Evolutionary conservation across 2,888 invertebrate species (phyloP), one percentile per base, ranked within the genome.

Genomic region (Dorcus parallelipipedus): DNA sequence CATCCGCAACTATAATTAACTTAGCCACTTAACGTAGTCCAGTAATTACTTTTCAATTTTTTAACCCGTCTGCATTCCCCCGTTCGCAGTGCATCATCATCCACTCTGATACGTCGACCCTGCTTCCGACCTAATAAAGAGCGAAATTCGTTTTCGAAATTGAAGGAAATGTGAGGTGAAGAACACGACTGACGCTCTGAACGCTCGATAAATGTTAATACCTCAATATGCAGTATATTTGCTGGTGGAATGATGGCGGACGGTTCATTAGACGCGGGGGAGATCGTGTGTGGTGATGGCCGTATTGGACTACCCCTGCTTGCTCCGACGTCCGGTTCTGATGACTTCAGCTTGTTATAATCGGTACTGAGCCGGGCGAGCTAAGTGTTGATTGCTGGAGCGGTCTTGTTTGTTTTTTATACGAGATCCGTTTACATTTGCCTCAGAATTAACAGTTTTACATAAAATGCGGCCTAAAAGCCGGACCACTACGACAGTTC

Each of bases 161-260:
- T 58, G 58, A 58, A 53, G 58, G 58, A 58, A 52, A 55, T 59
- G 54, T 59, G 59, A 54, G 50, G 54, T 54, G 54, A 52, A 52
- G 53, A 45, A 45, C 55, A 51, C 52, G 55, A 51, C 51, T 52
- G 54, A 38, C 51, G 48, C 55, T 59, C 55, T 20, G 59, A 59
- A 59, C 59, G 62, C 64, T 58, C 76, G 76, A 76, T 77, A 77
- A 77, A 77, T 77, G 77, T 77, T 77, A 76, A 77, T 77, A 75
- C 75, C 74, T 73, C 77, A 77, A 77, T 77, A 77, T 77, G 77
- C 77, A 77, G 76, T 77, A 77, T 77, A 76, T 77, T 76, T 73
- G 73, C 72, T 38, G 56, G 8, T 66, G 68, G 71, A 73, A 71
- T 67, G 71, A 69, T 70, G 66, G 66, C 66, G 68, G 69, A 63